Base-by-base conservation (phyloP, 2,888 invertebrate species). In the Achlya flavicornis region DNA sequence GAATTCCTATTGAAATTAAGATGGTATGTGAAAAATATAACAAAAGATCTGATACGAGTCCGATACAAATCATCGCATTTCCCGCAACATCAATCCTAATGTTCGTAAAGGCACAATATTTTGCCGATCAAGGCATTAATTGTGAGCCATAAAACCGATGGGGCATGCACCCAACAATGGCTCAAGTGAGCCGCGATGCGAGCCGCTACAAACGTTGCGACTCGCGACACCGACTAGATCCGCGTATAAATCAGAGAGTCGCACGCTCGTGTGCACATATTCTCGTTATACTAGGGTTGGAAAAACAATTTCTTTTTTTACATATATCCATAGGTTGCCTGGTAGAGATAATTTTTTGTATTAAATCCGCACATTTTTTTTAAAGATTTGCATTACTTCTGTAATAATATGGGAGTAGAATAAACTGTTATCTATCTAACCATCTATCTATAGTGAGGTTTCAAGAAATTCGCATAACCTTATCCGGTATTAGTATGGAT, bases 101-200 rank as follows among this genome's bases (percentile, higher is more conserved):
- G 73, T 78, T 72, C 77, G 69, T 26, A 41, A 41, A 77, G 73
- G 76, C 74, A 81, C 82, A 87, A 87, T 87, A 85, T 88, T 87
- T 84, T 81, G 81, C 75, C 82, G 80, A 88, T 86, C 82, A 71
- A 75, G 71, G 76, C 83, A 89, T 89, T 90, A 89, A 91, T 90
- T 87, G 87, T 79, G 77, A 81, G 85, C 85, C 87, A 86, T 89
- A 86, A 90, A 89, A 83, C 79, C 85, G 86, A 89, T 88, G 90
- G 84, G 81, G 76, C 90, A 77, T 85, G 71, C 65, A 64, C 63
- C 63, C 76, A 67, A 81, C 82, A 84, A 85, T 83, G 74, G 78
- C 73, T 73, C 78, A 76, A 83, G 75, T 75, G 84, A 84, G 79
- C 80, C 84, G 84, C 84, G 80, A 85, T 83, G 80, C 77, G 76